Evolutionary conservation across 2,797 vertebrate species (phyloP), one percentile per base, ranked within the genome.

Genomic region (Cheirogaleus major): DNA sequence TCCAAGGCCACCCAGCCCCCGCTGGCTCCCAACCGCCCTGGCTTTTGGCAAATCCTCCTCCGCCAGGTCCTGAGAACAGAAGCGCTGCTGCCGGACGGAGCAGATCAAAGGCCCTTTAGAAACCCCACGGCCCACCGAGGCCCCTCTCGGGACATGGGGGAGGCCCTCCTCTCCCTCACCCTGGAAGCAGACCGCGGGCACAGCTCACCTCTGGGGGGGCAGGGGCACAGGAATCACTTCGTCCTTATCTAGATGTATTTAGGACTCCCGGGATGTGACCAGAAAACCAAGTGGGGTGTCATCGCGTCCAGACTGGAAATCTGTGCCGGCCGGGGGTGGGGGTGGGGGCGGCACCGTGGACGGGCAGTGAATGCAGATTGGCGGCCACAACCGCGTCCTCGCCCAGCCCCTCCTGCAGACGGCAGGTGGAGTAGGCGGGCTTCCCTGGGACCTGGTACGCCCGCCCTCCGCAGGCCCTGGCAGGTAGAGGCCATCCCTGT

Each of bases 231-330:
- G 32, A 87, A 84, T 93, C 76, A 76, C 22, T 89, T 87, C 15
- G 1, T 88, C 86, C 97, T 98, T 98, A 98, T 98, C 97, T 97
- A 87, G 91, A 86, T 96, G 97, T 84, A 96, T 97, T 97, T 97
- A 73, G 96, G 95, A 75, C 96, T 96, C 93, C 96, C 52, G n/a
- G 89, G 96, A 98, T 96, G 97, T 98, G 97, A 98, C 96, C 50
- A 5, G 97, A 97, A 97, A 95, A 76, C 89, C 91, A 97, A 98
- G 89, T 20, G 14, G 67, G 69, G 48, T 5, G 0, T 69, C 27
- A 35, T 82, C 76, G 96, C 88, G 1, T 97, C 78, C 95, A 81
- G 96, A 96, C 96, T 94, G 75, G 91, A 86, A 97, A 97, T 96
- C 96, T 97, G 97, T 97, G 97, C 93, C 89, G 91, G 17, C 94